These are phyloP conservation scores for Ailurus styani DNA, from an alignment of 2,113 vertebrate genomes.

Conservation along the genomic window DNA sequence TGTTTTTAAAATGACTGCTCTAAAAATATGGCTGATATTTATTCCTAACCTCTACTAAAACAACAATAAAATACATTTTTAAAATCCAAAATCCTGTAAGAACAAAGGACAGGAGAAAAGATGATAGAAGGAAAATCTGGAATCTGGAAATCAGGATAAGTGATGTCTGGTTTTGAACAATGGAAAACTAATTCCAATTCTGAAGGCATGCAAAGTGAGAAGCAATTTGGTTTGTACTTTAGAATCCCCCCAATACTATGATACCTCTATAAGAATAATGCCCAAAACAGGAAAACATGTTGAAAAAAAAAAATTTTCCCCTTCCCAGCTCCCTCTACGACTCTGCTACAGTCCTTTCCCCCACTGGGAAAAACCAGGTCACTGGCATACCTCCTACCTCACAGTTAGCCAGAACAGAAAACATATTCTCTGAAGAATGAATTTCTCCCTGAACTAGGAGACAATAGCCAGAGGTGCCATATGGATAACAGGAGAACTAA, in stretches of 20 bases:
- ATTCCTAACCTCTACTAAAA: not conserved
- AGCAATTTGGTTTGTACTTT: not conserved
- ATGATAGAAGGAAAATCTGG: not conserved
- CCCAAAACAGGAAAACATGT: not conserved
- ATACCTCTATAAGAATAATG: not conserved
- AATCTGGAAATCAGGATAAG: not conserved
- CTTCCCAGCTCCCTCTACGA: no score
- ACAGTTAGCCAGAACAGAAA: not conserved
- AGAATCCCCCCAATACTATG: not conserved
- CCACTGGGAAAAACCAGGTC: not conserved
- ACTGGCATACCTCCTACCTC: not conserved
- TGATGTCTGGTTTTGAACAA: not conserved
- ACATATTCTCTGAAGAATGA: not conserved
- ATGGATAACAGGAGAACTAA: not conserved
- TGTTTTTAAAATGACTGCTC: not conserved
- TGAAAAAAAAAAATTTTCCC: not conserved
- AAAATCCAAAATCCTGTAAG: not conserved
- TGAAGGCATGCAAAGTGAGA: not conserved
- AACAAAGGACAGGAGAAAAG: not conserved
- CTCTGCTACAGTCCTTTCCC: not conserved
- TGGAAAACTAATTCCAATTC: not conserved
- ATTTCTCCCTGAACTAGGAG: not conserved
- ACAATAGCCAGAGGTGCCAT: not conserved
- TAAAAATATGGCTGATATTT: not conserved
- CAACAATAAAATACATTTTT: not conserved